Percentiles rank a stretch among this genome's conserved stretches.
Conservation (phyloP, 2,888 invertebrate genomes). For the Crocallis elinguaria region DNA sequence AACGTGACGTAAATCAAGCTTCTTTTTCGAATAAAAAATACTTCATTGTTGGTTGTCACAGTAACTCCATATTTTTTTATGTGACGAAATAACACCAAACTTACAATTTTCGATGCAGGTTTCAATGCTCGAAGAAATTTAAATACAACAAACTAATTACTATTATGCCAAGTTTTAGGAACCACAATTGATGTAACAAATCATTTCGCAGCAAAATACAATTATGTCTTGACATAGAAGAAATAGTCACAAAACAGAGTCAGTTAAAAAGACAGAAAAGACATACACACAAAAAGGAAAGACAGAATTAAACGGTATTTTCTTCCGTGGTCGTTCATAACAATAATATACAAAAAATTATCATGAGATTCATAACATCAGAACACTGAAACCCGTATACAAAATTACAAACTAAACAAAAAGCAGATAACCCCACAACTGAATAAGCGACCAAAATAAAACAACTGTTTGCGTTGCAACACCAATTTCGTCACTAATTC, state of each 20-base stretch:
- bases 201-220: too few species aligned
- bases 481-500: conserved; percentile 2
- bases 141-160: neutral
- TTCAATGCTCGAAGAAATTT: conserved; percentile 35
- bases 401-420: neutral
- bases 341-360: neutral
- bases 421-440: conserved; percentile 3
- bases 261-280: too few species aligned
- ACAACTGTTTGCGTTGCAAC: neutral
- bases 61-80: too few species aligned
- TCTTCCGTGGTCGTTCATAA: too few species aligned
- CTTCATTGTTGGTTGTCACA: too few species aligned
- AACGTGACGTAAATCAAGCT: too few species aligned
- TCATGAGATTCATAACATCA: conserved; percentile 18
- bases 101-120: conserved; percentile 30
- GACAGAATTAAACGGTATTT: too few species aligned
- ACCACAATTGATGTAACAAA: neutral
- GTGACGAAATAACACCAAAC: conserved; percentile 8
- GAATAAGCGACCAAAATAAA: neutral
- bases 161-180: conserved; percentile 1
- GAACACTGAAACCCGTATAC: conserved; percentile 23
- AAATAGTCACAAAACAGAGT: too few species aligned
- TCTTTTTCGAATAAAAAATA: too few species aligned
- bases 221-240: too few species aligned
- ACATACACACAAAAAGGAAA: too few species aligned